phyloP scores from a whole-genome alignment of 2,113 vertebrate species.

The Corapipo altera region DNA sequence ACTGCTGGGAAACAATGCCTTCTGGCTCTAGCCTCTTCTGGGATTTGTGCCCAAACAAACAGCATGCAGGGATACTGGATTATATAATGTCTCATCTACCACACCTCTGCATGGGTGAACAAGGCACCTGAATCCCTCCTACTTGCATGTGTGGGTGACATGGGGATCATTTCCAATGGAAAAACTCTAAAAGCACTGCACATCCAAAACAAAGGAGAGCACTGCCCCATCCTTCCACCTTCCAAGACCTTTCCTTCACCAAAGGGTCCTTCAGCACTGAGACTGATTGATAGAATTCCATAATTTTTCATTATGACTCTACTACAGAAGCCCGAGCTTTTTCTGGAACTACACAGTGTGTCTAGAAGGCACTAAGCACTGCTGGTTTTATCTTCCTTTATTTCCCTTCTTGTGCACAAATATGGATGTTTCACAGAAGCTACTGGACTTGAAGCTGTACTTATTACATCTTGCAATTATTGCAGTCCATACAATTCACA shows the following conservation, averaged over 20 bases:
- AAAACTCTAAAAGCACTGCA: neutral
- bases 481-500: neutral
- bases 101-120: neutral
- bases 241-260: neutral
- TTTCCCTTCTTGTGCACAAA: neutral
- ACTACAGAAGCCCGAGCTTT: neutral
- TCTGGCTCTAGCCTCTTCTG: neutral
- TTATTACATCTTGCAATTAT: neutral
- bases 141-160: accelerated
- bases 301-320: neutral
- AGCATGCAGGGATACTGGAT: neutral
- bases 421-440: neutral
- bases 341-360: neutral
- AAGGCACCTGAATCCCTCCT: neutral
- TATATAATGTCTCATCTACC: neutral
- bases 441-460: neutral
- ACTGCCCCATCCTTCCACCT: neutral
- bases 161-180: accelerated
- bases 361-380: neutral
- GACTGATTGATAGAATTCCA: neutral
- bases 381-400: neutral
- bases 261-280: neutral
- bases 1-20: neutral
- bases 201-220: neutral
- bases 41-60: neutral